phyloP scores from a whole-genome alignment of 2,113 vertebrate species.

The Silurus glanis region DNA sequence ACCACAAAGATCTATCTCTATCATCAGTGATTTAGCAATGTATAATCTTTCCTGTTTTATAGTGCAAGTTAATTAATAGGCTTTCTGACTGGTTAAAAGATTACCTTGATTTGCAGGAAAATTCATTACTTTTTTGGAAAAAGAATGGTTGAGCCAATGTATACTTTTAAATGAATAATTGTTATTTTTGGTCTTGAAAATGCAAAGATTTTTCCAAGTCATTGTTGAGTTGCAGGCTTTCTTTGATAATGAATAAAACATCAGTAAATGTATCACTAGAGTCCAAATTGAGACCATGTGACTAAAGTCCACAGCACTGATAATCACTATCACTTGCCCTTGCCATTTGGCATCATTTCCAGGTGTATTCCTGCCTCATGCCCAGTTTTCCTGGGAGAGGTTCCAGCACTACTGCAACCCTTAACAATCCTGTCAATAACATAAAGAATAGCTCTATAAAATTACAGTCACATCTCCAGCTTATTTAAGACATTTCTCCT shows the following conservation, averaged over 20 bases:
- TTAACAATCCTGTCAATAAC: neutral
- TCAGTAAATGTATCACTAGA: neutral
- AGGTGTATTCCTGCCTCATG: neutral
- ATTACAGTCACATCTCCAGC: neutral
- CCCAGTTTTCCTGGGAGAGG: neutral
- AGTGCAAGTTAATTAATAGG: neutral
- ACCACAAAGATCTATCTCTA: neutral
- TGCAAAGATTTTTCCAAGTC: neutral
- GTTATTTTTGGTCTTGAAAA: neutral
- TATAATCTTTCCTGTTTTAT: neutral
- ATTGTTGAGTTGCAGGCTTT: neutral
- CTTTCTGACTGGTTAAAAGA: neutral
- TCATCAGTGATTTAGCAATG: neutral
- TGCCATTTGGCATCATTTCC: neutral
- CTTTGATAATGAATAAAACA: neutral
- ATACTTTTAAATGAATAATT: neutral
- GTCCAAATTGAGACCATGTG: neutral
- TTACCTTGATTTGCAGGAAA: neutral
- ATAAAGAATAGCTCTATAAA: constrained; percentile 1
- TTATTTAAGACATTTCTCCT: constrained; percentile 43
- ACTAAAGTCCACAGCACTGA: neutral
- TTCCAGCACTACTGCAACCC: neutral
- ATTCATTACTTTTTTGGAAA: neutral
- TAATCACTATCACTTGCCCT: neutral
- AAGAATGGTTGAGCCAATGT: neutral